Evolutionary conservation across 2,888 invertebrate genomes (phyloP), one percentile per base, ranked within the genome.

Genomic region (Tetropium fuscum): DNA sequence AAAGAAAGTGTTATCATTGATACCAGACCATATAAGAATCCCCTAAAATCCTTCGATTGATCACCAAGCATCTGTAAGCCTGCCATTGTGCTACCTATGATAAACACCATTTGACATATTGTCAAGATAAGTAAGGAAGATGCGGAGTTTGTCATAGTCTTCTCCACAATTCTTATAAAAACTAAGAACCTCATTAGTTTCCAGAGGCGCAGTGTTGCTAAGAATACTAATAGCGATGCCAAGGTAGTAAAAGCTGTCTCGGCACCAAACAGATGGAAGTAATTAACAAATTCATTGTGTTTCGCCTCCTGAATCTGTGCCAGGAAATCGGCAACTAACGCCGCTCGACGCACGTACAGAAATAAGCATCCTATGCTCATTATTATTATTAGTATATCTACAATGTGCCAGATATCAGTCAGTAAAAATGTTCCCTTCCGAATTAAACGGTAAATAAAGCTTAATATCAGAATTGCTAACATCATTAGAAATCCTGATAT

Each of bases 201-300:
- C 75, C 74, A 76, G 0, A 74, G 44, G 3, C 74, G 66, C 5
- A 74, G 27, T 4, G 74, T 76, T 1, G 74, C 70, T 3, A 74
- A 43, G 40, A 69, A 63, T 8, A 76, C 66, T 19, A 76, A 45
- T 36, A 59, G 22, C 6, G 69, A 69, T 3, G 63, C 64, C 13
- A 71, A 48, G 8, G 64, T 27, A 3, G 65, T 68, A 13, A 74
- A 53, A n/a, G 60, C 25, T 13, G 60, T 56, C n/a, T 76, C 72
- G 5, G 66, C 45, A n/a, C 49, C 45, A 18, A 73, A 63, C 8
- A 73, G 41, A 10, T 60, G 41, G 48, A 68, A 72, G 55, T 74
- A 74, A 44, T 65, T 70, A 3, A 74, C 66, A 53, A 73, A 74
- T 45, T 73, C 63, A 20, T 74, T 74, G 45, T 72, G 64, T 22